phyloP scores from a whole-genome alignment of 2,888 invertebrate species.

The Endotricha flammealis region DNA sequence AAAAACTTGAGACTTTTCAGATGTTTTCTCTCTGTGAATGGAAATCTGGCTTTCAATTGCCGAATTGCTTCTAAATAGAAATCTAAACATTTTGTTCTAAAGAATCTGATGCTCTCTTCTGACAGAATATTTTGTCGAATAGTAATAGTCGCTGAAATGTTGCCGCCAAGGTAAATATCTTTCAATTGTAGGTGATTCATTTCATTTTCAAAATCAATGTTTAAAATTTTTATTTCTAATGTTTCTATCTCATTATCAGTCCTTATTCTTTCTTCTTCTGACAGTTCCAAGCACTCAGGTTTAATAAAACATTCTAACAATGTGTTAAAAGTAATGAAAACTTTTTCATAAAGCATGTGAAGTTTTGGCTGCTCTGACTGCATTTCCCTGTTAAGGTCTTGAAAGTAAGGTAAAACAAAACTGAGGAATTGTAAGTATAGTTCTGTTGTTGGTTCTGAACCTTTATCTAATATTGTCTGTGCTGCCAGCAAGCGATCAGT shows the following conservation, averaged over 20 bases:
- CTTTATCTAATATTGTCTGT: slow-evolving; percentile 17
- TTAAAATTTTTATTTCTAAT: slow-evolving; percentile 19
- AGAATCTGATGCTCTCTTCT: slow-evolving; percentile 5
- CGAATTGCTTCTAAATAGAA: slow-evolving; percentile 13
- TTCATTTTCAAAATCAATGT: slow-evolving; percentile 11
- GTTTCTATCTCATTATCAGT: slow-evolving; percentile 12
- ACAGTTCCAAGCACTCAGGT: slow-evolving; percentile 16
- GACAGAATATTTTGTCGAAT: slow-evolving; percentile 3
- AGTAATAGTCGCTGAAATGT: slow-evolving; percentile 8
- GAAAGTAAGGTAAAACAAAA: slow-evolving; percentile 20
- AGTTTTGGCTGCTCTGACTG: slow-evolving; percentile 21
- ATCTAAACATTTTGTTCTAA: background rate
- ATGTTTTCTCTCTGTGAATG: slow-evolving; percentile 13
- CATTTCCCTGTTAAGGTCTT: slow-evolving; percentile 22
- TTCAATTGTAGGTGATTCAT: slow-evolving; percentile 16
- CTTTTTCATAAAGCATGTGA: slow-evolving; percentile 19
- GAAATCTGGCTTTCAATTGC: slow-evolving; percentile 14
- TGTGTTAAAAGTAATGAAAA: slow-evolving; percentile 14
- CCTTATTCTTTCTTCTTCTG: slow-evolving; percentile 16
- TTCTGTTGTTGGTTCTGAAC: slow-evolving; percentile 17
- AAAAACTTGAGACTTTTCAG: slow-evolving; percentile 12
- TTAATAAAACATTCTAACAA: slow-evolving; percentile 20
- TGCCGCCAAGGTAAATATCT: slow-evolving; percentile 13
- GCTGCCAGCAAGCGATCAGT: slow-evolving; percentile 24
- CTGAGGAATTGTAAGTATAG: slow-evolving; percentile 17